Base-by-base conservation (phyloP, 2,888 invertebrate genomes). In the Macaria notata region DNA sequence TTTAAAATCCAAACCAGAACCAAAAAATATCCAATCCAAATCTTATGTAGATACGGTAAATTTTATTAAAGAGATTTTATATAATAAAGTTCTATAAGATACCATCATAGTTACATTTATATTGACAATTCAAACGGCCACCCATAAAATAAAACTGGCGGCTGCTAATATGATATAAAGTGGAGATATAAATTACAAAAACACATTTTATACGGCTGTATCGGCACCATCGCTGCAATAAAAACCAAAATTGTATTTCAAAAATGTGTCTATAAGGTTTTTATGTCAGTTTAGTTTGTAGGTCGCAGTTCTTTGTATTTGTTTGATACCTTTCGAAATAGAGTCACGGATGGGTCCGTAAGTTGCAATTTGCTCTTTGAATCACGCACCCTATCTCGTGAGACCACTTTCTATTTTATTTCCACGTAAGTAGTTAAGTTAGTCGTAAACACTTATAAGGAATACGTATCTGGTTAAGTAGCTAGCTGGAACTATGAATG, bases 391-490 rank as follows among this genome's bases (percentile, higher is more conserved):
- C 53, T 46, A 38, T 41, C 53, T 39, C 56, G 49, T 54, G 39
- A 51, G 41, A 64, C 69, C 66, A 76, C 77, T 77, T 77, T 77
- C 77, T 77, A 74, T 77, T 75, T 76, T 72, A 71, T 72, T 69
- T 56, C 54, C 59, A 54, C 45, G 60, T 52, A 54, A 55, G 43
- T 51, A 57, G 64, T 56, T 54, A 53, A 54, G 42, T 50, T 19
- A 19, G 19, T 19, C 19, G 19, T 19, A 19, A 19, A 19, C 19
- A 56, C 64, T 56, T 54, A 54, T 46, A 56, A 48, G 57, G 64
- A 64, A 48, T 54, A 54, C 38, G 31, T 61, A 57, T 61, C 55
- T 54, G 43, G 58, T 45, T 49, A 46, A 36, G 45, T 36, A 52
- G 49, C 45, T 30, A 31, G 38, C 36, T 46, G 7, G 9, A n/a